Conservation (phyloP, 2,113 vertebrate species). For the Notechis scutatus region DNA sequence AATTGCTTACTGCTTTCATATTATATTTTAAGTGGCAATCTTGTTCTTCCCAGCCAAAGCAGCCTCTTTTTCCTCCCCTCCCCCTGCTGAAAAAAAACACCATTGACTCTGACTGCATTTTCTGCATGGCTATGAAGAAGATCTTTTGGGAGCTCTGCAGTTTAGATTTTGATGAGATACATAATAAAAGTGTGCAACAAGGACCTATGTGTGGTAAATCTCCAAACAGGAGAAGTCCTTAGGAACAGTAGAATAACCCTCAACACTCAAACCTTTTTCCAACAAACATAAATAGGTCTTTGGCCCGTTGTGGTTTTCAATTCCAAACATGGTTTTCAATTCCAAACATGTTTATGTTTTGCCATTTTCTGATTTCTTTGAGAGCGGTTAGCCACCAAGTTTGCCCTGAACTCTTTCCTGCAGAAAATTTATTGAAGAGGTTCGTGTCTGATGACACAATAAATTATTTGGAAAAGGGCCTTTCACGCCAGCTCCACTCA, state of each 20-base stretch:
- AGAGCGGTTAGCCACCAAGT: background rate
- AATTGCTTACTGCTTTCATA: slow-evolving; percentile 79
- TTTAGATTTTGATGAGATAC: background rate
- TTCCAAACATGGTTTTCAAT: background rate
- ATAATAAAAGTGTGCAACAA: background rate
- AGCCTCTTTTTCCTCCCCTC: background rate
- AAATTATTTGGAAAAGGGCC: background rate
- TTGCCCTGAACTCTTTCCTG: background rate
- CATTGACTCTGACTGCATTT: no score
- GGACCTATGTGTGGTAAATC: background rate
- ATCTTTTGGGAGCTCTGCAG: background rate
- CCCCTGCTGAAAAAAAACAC: background rate
- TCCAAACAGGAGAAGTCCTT: background rate
- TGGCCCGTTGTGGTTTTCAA: background rate
- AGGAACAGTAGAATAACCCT: background rate
- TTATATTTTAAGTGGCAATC: slow-evolving; percentile 73
- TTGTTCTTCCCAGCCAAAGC: slow-evolving; percentile 48
- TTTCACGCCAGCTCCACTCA: background rate
- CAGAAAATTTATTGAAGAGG: background rate
- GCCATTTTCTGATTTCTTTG: background rate
- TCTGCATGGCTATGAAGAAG: background rate
- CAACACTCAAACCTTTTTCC: background rate
- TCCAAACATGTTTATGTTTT: background rate
- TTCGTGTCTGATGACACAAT: background rate
- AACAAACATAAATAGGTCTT: background rate